Conservation (phyloP, 2,113 vertebrate genomes). For the Raphicerus campestris region DNA sequence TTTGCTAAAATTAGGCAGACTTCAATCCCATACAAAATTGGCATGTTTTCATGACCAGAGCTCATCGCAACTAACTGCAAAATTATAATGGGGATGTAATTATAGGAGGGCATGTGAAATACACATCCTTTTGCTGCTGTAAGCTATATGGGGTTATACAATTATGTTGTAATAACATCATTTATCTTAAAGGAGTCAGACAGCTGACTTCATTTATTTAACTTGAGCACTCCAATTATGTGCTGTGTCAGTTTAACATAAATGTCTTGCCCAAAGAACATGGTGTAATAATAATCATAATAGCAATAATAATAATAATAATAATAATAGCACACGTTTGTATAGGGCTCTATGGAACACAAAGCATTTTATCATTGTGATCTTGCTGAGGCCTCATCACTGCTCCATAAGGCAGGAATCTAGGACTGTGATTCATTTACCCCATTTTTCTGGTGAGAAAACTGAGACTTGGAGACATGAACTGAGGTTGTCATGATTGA, state of each 20-base stretch:
- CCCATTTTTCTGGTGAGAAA: conserved; percentile 17
- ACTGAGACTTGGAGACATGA: neutral
- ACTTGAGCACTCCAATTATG: conserved; percentile 75
- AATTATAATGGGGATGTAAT: conserved; percentile 87
- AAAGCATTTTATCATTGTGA: neutral
- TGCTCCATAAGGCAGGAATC: neutral
- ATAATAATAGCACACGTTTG: conserved; percentile 27
- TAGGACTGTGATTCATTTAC: neutral
- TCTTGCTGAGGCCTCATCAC: neutral
- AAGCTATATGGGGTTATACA: conserved; percentile 82
- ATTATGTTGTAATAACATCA: conserved; percentile 84
- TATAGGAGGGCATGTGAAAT: conserved; percentile 85
- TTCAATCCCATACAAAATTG: conserved; percentile 86
- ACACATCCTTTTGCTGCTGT: conserved; percentile 84
- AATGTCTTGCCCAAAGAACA: conserved; percentile 67
- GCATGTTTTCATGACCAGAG: conserved; percentile 87
- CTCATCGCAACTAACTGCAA: conserved; percentile 88
- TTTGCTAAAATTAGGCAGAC: conserved; percentile 88
- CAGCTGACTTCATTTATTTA: conserved; percentile 83
- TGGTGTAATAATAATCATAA: conserved; percentile 50
- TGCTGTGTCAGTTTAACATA: conserved; percentile 75
- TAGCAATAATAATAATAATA: conserved; percentile 60
- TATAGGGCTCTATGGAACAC: neutral
- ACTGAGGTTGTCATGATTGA: neutral
- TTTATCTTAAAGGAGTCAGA: conserved; percentile 83